Base-by-base conservation (phyloP, 2,797 vertebrate genomes). In the Cryptoprocta ferox region DNA sequence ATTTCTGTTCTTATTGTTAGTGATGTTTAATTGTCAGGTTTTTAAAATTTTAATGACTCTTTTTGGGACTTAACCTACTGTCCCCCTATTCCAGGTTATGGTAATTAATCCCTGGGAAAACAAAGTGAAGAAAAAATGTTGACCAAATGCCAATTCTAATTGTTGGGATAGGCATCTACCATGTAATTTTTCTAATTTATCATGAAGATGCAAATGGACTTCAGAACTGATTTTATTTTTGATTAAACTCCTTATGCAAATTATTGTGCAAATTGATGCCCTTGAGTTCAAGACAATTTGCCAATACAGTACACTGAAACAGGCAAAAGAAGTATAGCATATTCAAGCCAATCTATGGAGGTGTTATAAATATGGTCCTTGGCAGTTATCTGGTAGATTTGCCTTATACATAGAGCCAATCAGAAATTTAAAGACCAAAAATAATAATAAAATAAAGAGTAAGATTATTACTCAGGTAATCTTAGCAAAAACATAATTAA, bases 141-240 rank as follows among this genome's bases (percentile, higher is more conserved):
- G 75, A 96, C 66, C 73, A 94, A 93, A 85, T 93, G 66, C 83
- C 86, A 91, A 21, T 82, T 73, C 68, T 93, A 94, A 95, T 95
- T 92, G 76, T 85, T 71, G 13, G 48, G 6, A 48, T 89, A 63
- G 59, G 32, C 21, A 65, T 81, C 73, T 93, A 94, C 61, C 59
- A 86, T 95, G 71, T 86, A 97, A 91, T 98, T 95, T 95, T 94
- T 91, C 65, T 81, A 96, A 95, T 93, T 86, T 85, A 93, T 95
- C 68, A 93, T 93, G 56, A 96, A 91, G 19, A 95, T 98, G 82
- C 75, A 97, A 98, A 96, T 97, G 83, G 76, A 91, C 88, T 97
- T 91, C 48, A 75, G 56, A 75, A 82, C 65, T 95, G 61, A 89
- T 96, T 96, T 96, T 97, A 96, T 95, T 97, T 98, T 96, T 96